Conservation (phyloP, 2,888 invertebrate species). For the Oxytorus armatus region DNA sequence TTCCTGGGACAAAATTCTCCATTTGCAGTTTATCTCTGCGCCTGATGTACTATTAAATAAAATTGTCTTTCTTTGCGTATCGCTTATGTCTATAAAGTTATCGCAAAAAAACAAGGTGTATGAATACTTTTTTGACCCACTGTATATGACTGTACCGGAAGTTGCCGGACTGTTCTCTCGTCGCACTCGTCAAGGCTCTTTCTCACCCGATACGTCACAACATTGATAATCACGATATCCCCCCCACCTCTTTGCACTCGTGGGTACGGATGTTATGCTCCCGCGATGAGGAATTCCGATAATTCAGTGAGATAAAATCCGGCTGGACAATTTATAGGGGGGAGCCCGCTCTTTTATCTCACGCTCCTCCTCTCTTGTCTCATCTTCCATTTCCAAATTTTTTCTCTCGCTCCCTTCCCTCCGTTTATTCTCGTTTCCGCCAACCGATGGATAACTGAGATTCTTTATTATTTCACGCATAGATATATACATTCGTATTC, state of each 20-base stretch:
- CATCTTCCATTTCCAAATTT: slow-evolving; percentile 3
- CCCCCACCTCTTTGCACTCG: background rate
- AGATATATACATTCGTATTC: slow-evolving; percentile 1
- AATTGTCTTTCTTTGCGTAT: too few species aligned
- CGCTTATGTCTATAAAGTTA: too few species aligned
- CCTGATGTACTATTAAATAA: too few species aligned
- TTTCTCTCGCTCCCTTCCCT: slow-evolving; percentile 19
- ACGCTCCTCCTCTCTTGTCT: background rate
- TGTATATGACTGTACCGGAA: slow-evolving; percentile 52
- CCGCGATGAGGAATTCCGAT: slow-evolving; percentile 48
- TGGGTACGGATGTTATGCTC: slow-evolving; percentile 26
- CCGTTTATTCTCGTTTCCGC: slow-evolving; percentile 55
- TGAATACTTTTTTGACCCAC: too few species aligned
- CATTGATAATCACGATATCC: slow-evolving; percentile 36
- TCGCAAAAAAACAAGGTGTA: too few species aligned
- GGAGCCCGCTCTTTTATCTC: slow-evolving; percentile 5
- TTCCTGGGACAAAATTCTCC: too few species aligned
- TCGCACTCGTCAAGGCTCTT: slow-evolving; percentile 45
- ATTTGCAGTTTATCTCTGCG: too few species aligned
- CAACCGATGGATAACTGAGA: slow-evolving; percentile 33
- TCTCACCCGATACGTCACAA: slow-evolving; percentile 33
- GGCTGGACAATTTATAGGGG: slow-evolving; percentile 43
- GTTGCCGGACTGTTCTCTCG: slow-evolving; percentile 29
- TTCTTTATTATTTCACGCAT: slow-evolving; percentile 47
- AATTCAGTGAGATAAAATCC: slow-evolving; percentile 39